These are phyloP conservation scores for Bufo gargarizans DNA, from an alignment of 2,113 vertebrate species.

Conservation along the genomic window DNA sequence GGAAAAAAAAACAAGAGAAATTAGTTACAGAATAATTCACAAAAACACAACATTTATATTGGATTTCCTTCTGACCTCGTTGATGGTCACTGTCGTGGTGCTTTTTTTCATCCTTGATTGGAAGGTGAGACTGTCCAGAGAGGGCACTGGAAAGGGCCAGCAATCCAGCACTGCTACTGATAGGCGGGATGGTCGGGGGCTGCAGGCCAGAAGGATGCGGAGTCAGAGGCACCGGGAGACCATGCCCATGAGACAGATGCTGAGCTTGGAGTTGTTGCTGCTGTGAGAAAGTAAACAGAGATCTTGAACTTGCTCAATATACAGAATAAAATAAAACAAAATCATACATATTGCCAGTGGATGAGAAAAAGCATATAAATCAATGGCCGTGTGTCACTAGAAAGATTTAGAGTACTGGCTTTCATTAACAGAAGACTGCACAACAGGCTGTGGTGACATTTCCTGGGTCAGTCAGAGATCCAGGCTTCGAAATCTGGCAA, in stretches of 20 bases:
- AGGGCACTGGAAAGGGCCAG: constrained; percentile 82
- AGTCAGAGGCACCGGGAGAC: constrained; percentile 81
- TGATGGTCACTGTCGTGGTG: constrained; percentile 85
- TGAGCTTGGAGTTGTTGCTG: constrained; percentile 89
- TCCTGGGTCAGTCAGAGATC: too few relatives aligned
- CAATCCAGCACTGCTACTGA: constrained; percentile 81
- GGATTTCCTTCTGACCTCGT: constrained; percentile 74
- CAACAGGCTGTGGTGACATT: not conserved
- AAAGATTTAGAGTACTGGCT: not conserved
- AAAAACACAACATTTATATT: not conserved
- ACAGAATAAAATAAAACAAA: not conserved
- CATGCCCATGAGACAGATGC: constrained; percentile 85
- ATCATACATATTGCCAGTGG: not conserved
- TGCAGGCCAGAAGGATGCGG: constrained; percentile 81
- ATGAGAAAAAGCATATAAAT: not conserved
- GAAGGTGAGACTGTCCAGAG: constrained; percentile 81
- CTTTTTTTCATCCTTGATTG: constrained; percentile 85
- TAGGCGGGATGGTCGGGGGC: constrained; percentile 81
- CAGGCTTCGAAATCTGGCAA: not conserved
- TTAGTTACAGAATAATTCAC: constrained; percentile 17
- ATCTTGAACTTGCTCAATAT: constrained; percentile 75
- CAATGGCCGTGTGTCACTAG: not conserved
- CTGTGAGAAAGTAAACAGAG: constrained; percentile 79
- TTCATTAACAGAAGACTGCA: not conserved
- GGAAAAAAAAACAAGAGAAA: not conserved